phyloP scores from a whole-genome alignment of 1,140 invertebrate species.

The Triops longicaudatus region DNA sequence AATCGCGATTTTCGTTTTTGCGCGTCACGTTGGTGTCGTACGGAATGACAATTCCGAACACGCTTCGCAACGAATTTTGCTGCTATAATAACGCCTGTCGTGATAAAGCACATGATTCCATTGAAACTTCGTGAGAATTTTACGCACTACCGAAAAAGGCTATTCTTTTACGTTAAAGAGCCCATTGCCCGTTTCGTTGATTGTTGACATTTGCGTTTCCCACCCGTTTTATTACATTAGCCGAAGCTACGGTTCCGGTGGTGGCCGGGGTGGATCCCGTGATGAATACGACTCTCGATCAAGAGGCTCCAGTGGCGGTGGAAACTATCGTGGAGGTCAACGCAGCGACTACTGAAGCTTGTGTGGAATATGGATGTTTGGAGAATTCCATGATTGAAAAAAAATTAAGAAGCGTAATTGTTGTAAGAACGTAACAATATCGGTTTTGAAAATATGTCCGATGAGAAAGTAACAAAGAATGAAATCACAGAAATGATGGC shows the following conservation, averaged over 20 bases:
- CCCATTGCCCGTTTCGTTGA: neutral
- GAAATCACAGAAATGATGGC: neutral
- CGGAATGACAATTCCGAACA: neutral
- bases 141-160: neutral
- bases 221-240: conserved; percentile 10
- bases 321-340: neutral
- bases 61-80: conserved; percentile 6
- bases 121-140: conserved; percentile 1
- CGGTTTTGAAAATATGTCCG: neutral
- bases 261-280: neutral
- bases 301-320: neutral
- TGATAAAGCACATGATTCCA: conserved; percentile 11
- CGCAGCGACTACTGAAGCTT: neutral
- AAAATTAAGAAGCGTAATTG: neutral
- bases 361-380: neutral
- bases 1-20: neutral
- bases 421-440: neutral
- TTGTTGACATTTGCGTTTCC: conserved; percentile 12
- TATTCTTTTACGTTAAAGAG: neutral
- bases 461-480: neutral
- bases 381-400: neutral
- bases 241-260: neutral
- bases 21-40: neutral
- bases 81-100: conserved; percentile 10
- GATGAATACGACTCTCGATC: neutral